Conservation (phyloP, 2,797 vertebrate species). For the Artibeus lituratus region DNA sequence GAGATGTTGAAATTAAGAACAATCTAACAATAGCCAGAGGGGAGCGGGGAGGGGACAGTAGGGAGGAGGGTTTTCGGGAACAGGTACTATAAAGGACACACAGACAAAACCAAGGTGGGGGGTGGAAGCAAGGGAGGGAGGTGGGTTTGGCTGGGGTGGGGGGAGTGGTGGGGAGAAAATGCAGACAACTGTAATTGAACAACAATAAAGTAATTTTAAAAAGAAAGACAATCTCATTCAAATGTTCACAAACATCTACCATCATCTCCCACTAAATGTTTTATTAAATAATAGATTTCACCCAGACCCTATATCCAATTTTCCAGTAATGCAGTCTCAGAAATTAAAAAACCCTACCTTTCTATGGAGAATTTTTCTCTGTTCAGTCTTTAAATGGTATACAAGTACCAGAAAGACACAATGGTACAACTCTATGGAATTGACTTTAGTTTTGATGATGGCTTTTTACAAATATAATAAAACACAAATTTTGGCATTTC, state of each 20-base stretch:
- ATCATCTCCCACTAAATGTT: background rate
- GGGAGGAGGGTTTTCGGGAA: no score
- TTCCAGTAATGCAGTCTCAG: background rate
- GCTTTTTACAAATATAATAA: background rate
- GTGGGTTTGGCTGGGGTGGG: no score
- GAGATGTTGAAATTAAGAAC: no score
- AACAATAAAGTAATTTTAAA: no score
- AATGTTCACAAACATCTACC: background rate
- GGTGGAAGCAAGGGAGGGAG: no score
- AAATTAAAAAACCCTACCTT: background rate
- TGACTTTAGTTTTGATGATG: background rate
- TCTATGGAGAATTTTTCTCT: background rate
- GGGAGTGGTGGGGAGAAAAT: no score
- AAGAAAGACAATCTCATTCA: background rate
- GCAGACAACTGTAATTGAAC: no score
- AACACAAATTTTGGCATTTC: background rate
- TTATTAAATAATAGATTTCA: background rate
- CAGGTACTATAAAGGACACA: no score
- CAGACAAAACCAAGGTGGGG: no score
- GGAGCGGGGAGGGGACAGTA: no score
- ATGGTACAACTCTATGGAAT: background rate
- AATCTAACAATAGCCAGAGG: no score
- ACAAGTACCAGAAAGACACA: background rate
- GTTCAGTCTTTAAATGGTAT: background rate
- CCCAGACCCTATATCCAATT: background rate